Base-by-base conservation (phyloP, 37 sponge, comb jelly and placozoan species). In the Eunapius fragilis region DNA sequence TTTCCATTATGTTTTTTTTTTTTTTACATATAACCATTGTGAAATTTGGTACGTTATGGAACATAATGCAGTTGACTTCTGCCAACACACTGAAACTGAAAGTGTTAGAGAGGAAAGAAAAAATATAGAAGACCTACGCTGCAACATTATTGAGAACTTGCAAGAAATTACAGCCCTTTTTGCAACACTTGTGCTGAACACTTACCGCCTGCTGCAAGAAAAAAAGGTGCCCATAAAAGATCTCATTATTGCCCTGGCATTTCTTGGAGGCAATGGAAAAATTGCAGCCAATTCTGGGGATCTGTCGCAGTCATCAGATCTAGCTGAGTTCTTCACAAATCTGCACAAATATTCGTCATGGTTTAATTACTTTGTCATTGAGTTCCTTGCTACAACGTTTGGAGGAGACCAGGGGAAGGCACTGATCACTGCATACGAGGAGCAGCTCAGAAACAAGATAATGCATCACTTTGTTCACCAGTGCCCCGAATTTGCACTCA, bases 331-430 rank as follows among this genome's bases (percentile, higher is more conserved):
- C 22, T 33, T 86, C 31, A 67, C 33, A 69, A 72, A 72, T 31
- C 74, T 86, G 37, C 87, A 79, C 68, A 72, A 50, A 25, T 86
- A 86, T 33, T 79, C 87, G 13, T 86, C 87, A 0, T 86, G 87
- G 87, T 86, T 49, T 50, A 86, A 86, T 48, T 86, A 86, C 38
- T 37, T 28, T 34, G 50, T 73, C 36, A 72, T 86, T 27, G 71
- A 86, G 37, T 68, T 38, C 25, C 36, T 80, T 35, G 87, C 87
- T 4, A 58, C 28, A 27, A 25, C 69, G 28, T 79, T 86, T 80
- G 87, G 80, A 0, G 74, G 74, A 9, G 74, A 79, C 2, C 80
- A 86, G 10, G 87, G 87, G 17, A 30, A 31, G 30, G 1, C 26
- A 13, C 45, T 86, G 48, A 72, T 86, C 17, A 25, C 13, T 19